Base-by-base conservation (phyloP, 2,888 invertebrate species). In the Falcaria lacertinaria region DNA sequence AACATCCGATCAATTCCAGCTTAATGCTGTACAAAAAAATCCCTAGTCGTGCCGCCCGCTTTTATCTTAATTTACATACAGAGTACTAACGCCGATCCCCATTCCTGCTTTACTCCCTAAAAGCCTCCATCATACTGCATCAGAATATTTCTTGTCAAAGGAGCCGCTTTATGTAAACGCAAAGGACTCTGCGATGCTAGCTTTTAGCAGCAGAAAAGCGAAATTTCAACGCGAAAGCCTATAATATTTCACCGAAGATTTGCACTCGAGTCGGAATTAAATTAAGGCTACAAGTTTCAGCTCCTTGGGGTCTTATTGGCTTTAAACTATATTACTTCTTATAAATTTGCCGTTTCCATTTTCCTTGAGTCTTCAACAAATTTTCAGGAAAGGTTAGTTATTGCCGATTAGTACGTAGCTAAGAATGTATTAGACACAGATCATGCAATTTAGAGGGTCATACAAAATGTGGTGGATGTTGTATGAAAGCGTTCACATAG, bases 401-500 rank as follows among this genome's bases (percentile, higher is more conserved):
- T 28, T 40, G 14, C 39, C 15, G 8, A 14, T 17, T 32, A 25
- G 13, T 36, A 39, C 11, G 11, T 42, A 47, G 36, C 19, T 46
- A 48, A 44, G 47, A 36, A 34, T 44, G 49, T 52, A 44, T 41
- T 55, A 57, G 56, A 41, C 44, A 41, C 34, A 57, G 17, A 47
- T 33, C 69, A 74, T 71, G 67, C 65, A 64, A 36, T 54, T 52
- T 52, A 60, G 50, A 57, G 50, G 53, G 51, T 54, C 57, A 60
- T 64, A 56, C 60, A 64, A 60, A 57, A 57, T 52, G 57, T 50
- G 37, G 25, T 25, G 37, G 7, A 37, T 50, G 51, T 94, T 92
- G 90, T 91, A 90, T 71, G 78, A 91, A 78, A 95, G 94, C 94
- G 92, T 94, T 95, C 91, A 94, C 73, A 80, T 75, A 76, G 75